A percentile compares a stretch with the other conserved stretches of the same genome.
phyloP scores from a whole-genome alignment of 1,140 invertebrate species.

The Diachasmimorpha longicaudata region DNA sequence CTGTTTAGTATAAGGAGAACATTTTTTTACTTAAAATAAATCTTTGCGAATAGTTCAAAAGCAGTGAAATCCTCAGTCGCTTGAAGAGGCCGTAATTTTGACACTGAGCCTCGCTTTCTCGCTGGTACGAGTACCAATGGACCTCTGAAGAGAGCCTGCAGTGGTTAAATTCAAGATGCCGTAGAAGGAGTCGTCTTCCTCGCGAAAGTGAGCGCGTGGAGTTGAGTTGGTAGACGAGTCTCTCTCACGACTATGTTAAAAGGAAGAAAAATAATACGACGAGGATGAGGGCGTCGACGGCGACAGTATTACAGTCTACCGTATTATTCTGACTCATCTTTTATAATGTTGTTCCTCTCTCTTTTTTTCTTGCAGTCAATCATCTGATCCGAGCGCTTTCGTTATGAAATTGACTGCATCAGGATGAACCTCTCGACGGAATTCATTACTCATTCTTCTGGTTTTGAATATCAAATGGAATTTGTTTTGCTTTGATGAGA shows the following conservation, averaged over 20 bases:
- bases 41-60: background rate
- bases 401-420: background rate
- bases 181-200: conserved; percentile 48
- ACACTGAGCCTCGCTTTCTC: conserved; percentile 15
- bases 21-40: no score
- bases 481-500: background rate
- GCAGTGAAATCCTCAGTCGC: background rate
- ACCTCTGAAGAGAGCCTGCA: conserved; percentile 18
- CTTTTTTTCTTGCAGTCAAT: conserved; percentile 11
- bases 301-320: conserved; percentile 32
- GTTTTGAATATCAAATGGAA: background rate
- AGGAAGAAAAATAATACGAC: conserved; percentile 20
- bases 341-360: background rate
- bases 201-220: conserved; percentile 21
- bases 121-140: background rate
- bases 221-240: background rate
- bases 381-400: conserved; percentile 2
- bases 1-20: no score
- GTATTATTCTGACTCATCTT: conserved; percentile 35
- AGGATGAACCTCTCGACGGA: background rate
- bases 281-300: conserved; percentile 31
- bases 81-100: conserved; percentile 40
- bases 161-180: conserved; percentile 39
- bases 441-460: background rate
- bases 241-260: background rate